These are phyloP conservation scores for Dascillus cervinus DNA, from an alignment of 2,888 invertebrate genomes.

Conservation along the genomic window DNA sequence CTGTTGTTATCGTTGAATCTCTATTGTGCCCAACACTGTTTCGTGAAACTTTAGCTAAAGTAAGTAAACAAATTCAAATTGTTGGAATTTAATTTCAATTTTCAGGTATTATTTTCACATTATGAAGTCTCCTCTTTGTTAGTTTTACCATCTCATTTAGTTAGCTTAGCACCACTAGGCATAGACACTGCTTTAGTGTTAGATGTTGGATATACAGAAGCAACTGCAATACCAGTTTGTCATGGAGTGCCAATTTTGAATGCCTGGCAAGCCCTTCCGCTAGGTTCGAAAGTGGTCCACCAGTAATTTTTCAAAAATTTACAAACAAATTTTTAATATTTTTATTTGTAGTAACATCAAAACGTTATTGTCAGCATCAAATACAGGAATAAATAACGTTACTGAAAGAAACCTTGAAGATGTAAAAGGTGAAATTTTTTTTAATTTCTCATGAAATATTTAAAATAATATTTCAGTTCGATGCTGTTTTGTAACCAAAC, in stretches of 20 bases:
- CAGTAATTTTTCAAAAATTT: conserved; percentile 47
- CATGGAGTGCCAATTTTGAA: conserved; percentile 80
- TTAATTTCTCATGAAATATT: too few relatives aligned
- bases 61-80: too few relatives aligned
- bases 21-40: conserved; percentile 74
- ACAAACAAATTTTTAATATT: conserved; percentile 3
- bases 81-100: too few relatives aligned
- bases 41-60: conserved; percentile 82
- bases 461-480: conserved; percentile 60
- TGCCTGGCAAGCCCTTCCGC: conserved; percentile 74
- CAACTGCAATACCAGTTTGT: conserved; percentile 72
- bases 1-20: conserved; percentile 88
- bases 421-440: conserved; percentile 51
- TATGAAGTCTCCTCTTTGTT: conserved; percentile 66
- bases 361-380: conserved; percentile 40
- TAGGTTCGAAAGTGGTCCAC: conserved; percentile 68
- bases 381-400: conserved; percentile 44
- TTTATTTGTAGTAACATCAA: conserved; percentile 34
- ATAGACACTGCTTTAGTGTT: conserved; percentile 75
- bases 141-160: conserved; percentile 76
- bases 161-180: conserved; percentile 76
- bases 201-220: conserved; percentile 82
- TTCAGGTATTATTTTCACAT: conserved; percentile 48
- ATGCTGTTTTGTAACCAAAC: conserved; percentile 80
- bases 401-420: conserved; percentile 61